Base-by-base conservation (phyloP, 2,113 vertebrate genomes). In the Pelodiscus sinensis region DNA sequence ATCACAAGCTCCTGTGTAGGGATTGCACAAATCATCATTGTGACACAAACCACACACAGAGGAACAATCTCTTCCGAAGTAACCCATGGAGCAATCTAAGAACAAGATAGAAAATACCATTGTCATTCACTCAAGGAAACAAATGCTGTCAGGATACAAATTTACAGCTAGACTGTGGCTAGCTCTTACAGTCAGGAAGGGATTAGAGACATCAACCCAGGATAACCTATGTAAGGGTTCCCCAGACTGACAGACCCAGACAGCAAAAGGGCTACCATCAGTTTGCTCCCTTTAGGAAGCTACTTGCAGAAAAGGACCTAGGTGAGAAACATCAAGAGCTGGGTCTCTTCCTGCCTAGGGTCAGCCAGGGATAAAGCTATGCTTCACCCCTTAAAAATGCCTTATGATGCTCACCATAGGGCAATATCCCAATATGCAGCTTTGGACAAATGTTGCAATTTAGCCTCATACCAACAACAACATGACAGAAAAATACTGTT, bases 11-110 rank as follows among this genome's bases (percentile, higher is more conserved):
- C 90, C 90, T 13, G 86, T 84, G 35, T 81, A 92, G 29, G 81
- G 90, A 88, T 84, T 88, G 50, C 86, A 88, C 22, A 91, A 50
- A 68, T 84, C 81, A 84, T 92, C 77, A 75, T 55, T 86, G 80
- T 60, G 35, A 54, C 90, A 92, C 21, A 51, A 52, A 14, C 21
- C 55, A 75, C 81, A 84, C 79, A 92, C 81, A 88, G 75, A 92
- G 19, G 86, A 92, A 58, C 90, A 92, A 50, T 88, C 82, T 38
- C 18, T 88, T 92, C 86, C 90, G 25, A 87, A 84, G 31, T 92
- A 92, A 52, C 90, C 85, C n/a, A 84, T 79, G 54, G 90, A 79
- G 52, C 90, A 91, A 83, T 91, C 90, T 91, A 81, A 58, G 44
- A 73, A 60, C 71, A 78, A 65, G 22, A 44, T 24, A 79, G 71